phyloP scores from a whole-genome alignment of 2,888 invertebrate genomes.

The Luperina testacea region DNA sequence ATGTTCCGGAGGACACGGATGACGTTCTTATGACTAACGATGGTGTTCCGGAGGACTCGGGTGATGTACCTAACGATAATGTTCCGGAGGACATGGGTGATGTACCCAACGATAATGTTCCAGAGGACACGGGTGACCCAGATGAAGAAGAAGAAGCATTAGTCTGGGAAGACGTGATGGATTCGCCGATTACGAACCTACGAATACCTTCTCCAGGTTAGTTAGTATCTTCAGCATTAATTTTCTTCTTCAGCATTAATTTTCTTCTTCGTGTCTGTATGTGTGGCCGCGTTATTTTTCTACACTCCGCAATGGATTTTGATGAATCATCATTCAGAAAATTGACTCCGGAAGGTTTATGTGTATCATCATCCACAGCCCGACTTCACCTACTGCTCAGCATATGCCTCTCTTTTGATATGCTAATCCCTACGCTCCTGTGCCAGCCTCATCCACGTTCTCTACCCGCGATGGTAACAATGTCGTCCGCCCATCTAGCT shows the following conservation, averaged over 20 bases:
- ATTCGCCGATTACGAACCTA: neutral
- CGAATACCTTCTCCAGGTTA: neutral
- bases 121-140: neutral
- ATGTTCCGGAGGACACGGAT: neutral
- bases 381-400: too few species aligned
- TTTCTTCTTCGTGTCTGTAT: neutral
- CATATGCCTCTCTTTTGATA: too few species aligned
- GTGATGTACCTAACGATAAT: neutral
- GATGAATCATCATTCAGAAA: neutral
- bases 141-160: neutral
- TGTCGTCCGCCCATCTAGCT: too few species aligned
- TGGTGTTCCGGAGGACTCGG: neutral
- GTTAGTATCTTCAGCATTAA: neutral
- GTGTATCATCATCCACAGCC: too few species aligned
- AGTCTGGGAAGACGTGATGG: neutral
- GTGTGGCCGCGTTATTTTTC: neutral
- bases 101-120: neutral
- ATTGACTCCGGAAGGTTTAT: too few species aligned
- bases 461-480: too few species aligned
- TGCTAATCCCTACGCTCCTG: too few species aligned
- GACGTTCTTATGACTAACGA: neutral
- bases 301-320: neutral
- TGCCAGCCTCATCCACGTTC: too few species aligned
- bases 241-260: neutral
- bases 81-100: neutral